phyloP scores from a whole-genome alignment of 2,113 vertebrate genomes.

The Oryctolagus cuniculus region mOryCun1.1 NC_091453.1:125193001-125193500 shows the following conservation, averaged over 20 bases:
- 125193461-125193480: background rate
- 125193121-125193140: background rate
- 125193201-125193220: background rate
- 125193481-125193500: background rate
- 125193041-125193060: background rate
- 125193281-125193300: background rate
- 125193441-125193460: constrained; percentile 30
- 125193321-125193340: background rate
- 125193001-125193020: background rate
- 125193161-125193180: background rate
- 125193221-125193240: background rate
- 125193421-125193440: background rate
- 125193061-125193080: background rate
- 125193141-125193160: constrained; percentile 10
- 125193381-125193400: background rate
- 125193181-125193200: background rate
- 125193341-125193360: background rate
- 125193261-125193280: background rate
- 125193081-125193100: constrained; percentile 54
- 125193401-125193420: no score
- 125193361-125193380: background rate
- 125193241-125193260: background rate
- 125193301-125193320: background rate
- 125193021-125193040: background rate
- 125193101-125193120: constrained; percentile 12